Evolutionary conservation across 2,797 vertebrate species (phyloP).

Genomic region (Pristis pectinata): DNA sequence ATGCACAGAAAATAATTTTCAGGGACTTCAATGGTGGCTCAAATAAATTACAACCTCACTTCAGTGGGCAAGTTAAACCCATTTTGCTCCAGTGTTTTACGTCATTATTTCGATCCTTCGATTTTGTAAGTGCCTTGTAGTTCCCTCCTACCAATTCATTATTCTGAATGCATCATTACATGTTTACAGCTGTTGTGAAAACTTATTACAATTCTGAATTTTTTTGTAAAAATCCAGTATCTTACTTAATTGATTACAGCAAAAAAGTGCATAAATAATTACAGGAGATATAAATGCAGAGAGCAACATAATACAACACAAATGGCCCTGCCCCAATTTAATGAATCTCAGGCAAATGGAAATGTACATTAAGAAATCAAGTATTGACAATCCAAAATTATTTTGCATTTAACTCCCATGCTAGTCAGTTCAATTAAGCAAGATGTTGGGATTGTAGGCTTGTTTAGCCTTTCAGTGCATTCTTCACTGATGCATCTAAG

Average conservation of each 20-base stretch:
- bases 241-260: background rate
- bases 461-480: background rate
- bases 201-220: background rate
- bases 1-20: too few species aligned
- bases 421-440: background rate
- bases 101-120: slow-evolving; percentile 2
- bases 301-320: background rate
- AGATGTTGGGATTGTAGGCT: background rate
- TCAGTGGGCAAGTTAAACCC: slow-evolving; percentile 31
- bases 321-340: background rate
- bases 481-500: background rate
- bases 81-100: slow-evolving; percentile 18
- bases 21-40: background rate
- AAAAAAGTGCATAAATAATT: background rate
- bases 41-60: slow-evolving; percentile 13
- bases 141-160: background rate
- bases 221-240: slow-evolving; percentile 11
- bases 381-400: slow-evolving; percentile 14
- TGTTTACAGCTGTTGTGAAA: background rate
- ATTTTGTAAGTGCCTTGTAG: slow-evolving; percentile 1
- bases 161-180: background rate
- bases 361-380: background rate
- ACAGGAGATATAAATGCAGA: background rate
- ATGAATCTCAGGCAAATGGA: background rate
- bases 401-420: background rate